Percentiles rank a stretch among this genome's conserved stretches.
These are phyloP conservation scores for Ooceraea biroi DNA, from an alignment of 1,140 invertebrate genomes.

Conservation along the genomic window DNA sequence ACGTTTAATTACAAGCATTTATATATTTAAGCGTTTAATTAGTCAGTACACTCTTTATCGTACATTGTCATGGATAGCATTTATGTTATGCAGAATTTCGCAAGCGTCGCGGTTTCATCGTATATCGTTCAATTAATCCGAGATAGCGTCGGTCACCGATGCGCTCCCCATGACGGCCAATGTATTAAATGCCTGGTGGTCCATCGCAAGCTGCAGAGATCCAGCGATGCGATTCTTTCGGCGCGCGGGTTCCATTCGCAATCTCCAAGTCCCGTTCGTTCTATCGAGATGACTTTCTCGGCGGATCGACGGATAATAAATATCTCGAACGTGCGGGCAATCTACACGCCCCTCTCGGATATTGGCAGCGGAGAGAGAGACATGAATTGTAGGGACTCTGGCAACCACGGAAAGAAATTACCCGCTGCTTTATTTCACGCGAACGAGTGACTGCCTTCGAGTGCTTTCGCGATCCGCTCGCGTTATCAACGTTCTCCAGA, in stretches of 20 bases:
- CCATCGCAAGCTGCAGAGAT: too few relatives aligned
- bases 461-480: not conserved
- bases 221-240: constrained; percentile 21
- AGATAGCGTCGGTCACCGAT: too few relatives aligned
- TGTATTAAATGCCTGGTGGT: too few relatives aligned
- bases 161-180: too few relatives aligned
- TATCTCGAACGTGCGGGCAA: not conserved
- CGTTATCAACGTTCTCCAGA: not conserved
- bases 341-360: constrained; percentile 9
- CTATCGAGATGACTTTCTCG: constrained; percentile 22
- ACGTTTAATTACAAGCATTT: too few relatives aligned
- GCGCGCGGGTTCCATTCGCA: constrained; percentile 17
- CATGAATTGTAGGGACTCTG: not conserved
- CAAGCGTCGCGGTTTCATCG: too few relatives aligned
- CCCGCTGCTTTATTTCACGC: not conserved
- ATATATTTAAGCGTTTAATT: too few relatives aligned
- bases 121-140: too few relatives aligned
- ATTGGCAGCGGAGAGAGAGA: not conserved
- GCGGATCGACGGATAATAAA: constrained; percentile 15
- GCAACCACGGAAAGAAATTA: not conserved
- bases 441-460: not conserved
- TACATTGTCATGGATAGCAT: too few relatives aligned
- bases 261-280: constrained; percentile 17
- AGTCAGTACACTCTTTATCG: too few relatives aligned
- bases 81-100: too few relatives aligned